Conservation (phyloP, 2,888 invertebrate genomes). For the Melanargia galathea region DNA sequence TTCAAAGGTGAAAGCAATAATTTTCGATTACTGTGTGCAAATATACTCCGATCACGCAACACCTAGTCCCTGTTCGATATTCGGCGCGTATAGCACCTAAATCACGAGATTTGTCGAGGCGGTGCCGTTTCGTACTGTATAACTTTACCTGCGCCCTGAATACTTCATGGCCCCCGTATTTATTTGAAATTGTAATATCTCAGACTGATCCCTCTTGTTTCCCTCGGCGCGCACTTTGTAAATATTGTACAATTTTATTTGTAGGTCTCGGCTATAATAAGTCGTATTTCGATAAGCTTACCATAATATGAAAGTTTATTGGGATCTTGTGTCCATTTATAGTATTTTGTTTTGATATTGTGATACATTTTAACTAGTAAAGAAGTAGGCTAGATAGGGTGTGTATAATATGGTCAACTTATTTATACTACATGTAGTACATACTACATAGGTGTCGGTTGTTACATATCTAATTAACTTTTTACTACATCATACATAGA, state of each 20-base stretch:
- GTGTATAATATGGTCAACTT: background rate
- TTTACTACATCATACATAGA: too few species aligned
- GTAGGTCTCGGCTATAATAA: slow-evolving; percentile 54
- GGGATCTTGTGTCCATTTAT: background rate
- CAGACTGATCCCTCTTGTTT: slow-evolving; percentile 74
- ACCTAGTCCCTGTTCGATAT: slow-evolving; percentile 75
- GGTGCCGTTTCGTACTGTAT: slow-evolving; percentile 72
- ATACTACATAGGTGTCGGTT: too few species aligned
- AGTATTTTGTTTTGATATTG: background rate
- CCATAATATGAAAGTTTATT: slow-evolving; percentile 18
- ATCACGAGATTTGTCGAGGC: slow-evolving; percentile 81
- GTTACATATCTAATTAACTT: too few species aligned
- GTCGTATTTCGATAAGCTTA: slow-evolving; percentile 14
- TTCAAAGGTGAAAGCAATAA: slow-evolving; percentile 58
- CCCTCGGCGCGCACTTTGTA: slow-evolving; percentile 70
- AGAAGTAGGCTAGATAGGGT: background rate
- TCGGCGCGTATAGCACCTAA: slow-evolving; percentile 79
- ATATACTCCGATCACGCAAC: slow-evolving; percentile 77
- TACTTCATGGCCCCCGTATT: slow-evolving; percentile 78
- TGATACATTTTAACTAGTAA: background rate
- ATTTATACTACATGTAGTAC: too few species aligned
- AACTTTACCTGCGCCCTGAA: slow-evolving; percentile 79
- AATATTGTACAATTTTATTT: slow-evolving; percentile 73
- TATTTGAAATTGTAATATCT: slow-evolving; percentile 81
- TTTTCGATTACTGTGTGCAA: slow-evolving; percentile 75